These are phyloP conservation scores for Heliconius aoede DNA, from an alignment of 2,888 invertebrate genomes.

Conservation along the genomic window DNA sequence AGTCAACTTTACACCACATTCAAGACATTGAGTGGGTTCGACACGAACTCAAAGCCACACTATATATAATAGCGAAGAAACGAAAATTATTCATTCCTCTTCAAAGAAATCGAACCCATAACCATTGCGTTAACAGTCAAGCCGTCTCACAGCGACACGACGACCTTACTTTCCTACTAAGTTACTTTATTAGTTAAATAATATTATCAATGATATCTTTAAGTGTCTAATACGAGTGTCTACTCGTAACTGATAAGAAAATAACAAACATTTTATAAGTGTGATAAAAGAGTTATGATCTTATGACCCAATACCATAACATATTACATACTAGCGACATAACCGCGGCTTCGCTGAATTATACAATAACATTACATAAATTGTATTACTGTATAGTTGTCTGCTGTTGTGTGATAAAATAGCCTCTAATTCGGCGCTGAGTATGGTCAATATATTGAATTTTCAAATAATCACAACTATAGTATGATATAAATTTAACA, in stretches of 20 bases:
- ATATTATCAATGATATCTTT: slow-evolving; percentile 1
- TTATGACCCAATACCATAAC: not conserved
- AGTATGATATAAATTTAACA: not conserved
- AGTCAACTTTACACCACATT: not conserved
- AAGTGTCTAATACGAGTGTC: no score
- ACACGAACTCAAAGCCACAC: not conserved
- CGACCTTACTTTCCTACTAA: not conserved
- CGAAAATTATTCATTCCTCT: not conserved
- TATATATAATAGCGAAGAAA: not conserved
- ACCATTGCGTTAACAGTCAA: not conserved
- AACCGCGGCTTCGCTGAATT: no score
- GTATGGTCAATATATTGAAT: no score
- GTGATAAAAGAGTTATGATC: not conserved
- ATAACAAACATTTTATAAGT: not conserved
- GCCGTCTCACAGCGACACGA: not conserved
- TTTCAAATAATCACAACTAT: not conserved
- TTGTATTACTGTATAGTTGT: no score
- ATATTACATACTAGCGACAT: no score
- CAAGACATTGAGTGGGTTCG: not conserved
- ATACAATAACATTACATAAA: no score
- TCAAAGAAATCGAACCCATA: not conserved
- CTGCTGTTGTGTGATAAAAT: no score
- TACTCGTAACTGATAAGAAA: slow-evolving; percentile 6
- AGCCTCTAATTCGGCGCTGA: no score
- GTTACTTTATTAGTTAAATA: not conserved